Percentiles rank a stretch among this genome's conserved stretches.
Evolutionary conservation across 2,888 invertebrate genomes (phyloP).

Genomic region (Trachelus tabidus): DNA sequence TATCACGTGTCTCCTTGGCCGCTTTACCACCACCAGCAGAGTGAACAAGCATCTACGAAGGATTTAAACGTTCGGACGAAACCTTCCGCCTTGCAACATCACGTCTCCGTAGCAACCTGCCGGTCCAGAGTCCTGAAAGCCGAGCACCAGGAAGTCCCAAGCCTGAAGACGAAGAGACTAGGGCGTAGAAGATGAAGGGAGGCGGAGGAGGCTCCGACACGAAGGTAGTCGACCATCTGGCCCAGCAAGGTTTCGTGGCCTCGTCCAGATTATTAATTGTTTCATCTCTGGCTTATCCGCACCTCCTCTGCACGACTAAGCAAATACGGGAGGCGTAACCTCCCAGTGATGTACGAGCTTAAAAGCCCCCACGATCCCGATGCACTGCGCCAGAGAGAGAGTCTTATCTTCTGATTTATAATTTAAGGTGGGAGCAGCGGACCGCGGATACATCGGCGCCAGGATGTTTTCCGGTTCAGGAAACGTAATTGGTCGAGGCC

Average conservation of each 20-base stretch:
- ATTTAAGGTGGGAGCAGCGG: conserved; percentile 48
- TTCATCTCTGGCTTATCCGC: conserved; percentile 61
- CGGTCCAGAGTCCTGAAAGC: not conserved
- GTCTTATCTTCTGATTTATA: conserved; percentile 58
- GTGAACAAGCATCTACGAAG: not conserved
- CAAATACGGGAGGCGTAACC: conserved; percentile 64
- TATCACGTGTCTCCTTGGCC: conserved; percentile 26
- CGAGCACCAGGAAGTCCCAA: not conserved
- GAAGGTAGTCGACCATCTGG: conserved; percentile 29
- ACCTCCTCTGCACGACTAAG: conserved; percentile 62
- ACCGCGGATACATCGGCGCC: conserved; percentile 42
- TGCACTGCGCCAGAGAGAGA: conserved; percentile 27
- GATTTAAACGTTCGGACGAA: not conserved
- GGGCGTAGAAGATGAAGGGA: conserved; percentile 14
- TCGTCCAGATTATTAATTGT: conserved; percentile 60
- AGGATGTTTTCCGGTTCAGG: conserved; percentile 59
- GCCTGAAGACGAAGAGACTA: not conserved
- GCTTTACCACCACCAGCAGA: not conserved
- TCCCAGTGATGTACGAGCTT: conserved; percentile 63
- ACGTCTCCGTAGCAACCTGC: not conserved
- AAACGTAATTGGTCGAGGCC: conserved; percentile 61
- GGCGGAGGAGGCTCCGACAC: not conserved
- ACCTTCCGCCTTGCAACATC: not conserved
- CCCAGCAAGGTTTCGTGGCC: conserved; percentile 30
- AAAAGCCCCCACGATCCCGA: conserved; percentile 55